Evolutionary conservation across 2,113 vertebrate genomes (phyloP).

Genomic region (Tursiops truncatus): DNA sequence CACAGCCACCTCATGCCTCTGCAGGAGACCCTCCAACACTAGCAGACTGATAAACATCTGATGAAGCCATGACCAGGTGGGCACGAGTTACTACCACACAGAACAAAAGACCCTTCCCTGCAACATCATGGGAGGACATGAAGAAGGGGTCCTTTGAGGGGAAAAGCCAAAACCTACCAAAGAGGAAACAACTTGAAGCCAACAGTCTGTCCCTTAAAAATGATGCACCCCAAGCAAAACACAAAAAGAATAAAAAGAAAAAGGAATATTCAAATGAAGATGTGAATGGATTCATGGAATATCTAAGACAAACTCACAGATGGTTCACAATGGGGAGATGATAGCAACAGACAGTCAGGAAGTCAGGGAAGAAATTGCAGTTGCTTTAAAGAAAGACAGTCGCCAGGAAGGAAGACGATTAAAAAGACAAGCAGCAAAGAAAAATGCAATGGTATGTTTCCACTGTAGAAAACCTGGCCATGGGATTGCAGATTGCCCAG

Average conservation of each 20-base stretch:
- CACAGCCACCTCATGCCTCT: no score
- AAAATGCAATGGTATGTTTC: constrained; percentile 94
- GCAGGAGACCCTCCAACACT: no score
- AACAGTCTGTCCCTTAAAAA: constrained; percentile 56
- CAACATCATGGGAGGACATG: constrained; percentile 92
- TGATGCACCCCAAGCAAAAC: constrained; percentile 59
- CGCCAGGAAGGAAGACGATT: constrained; percentile 90
- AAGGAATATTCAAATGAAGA: constrained; percentile 89
- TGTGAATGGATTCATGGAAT: constrained; percentile 93
- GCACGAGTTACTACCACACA: constrained; percentile 85
- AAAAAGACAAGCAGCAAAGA: constrained; percentile 89
- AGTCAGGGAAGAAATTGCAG: constrained; percentile 80
- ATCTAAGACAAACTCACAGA: constrained; percentile 77
- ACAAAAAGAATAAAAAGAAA: constrained; percentile 86
- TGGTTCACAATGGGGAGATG: not conserved
- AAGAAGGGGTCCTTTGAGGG: constrained; percentile 45
- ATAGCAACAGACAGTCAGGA: constrained; percentile 11
- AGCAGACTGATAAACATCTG: not conserved
- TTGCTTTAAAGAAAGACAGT: constrained; percentile 87
- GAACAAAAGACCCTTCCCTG: constrained; percentile 84
- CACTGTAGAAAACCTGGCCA: constrained; percentile 96
- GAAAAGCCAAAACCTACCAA: not conserved
- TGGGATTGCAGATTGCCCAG: constrained; percentile 93
- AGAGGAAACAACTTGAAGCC: not conserved
- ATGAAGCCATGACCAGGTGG: constrained; percentile 91